Percentiles rank a stretch among this genome's conserved stretches.
Evolutionary conservation across 2,888 invertebrate genomes (phyloP).

Genomic region (Anoncus sp.): DNA sequence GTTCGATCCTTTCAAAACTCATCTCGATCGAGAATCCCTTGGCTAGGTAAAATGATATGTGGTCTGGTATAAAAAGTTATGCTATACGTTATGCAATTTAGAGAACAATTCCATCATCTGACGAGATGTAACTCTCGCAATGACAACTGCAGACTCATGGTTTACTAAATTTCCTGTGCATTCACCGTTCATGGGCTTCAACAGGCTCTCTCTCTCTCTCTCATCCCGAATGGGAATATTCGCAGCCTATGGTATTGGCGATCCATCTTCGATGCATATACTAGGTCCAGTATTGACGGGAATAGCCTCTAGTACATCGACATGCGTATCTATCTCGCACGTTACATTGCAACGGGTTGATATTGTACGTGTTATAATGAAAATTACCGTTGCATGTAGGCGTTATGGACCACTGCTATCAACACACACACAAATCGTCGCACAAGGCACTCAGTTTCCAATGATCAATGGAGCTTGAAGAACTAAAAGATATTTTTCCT

Average conservation of each 20-base stretch:
- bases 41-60: background rate
- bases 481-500: background rate
- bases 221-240: constrained; percentile 28
- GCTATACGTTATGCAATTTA: background rate
- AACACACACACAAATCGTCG: constrained; percentile 9
- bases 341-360: constrained; percentile 20
- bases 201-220: background rate
- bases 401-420: background rate
- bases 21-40: background rate
- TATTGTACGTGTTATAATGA: constrained; percentile 21
- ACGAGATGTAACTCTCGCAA: constrained; percentile 22
- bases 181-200: background rate
- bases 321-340: constrained; percentile 36
- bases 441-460: background rate
- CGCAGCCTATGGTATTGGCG: constrained; percentile 6
- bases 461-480: background rate
- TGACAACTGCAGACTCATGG: background rate
- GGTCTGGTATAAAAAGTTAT: background rate
- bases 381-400: constrained; percentile 24
- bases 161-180: no score
- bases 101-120: constrained; percentile 20
- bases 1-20: constrained; percentile 9
- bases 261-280: constrained; percentile 11
- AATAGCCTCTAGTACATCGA: constrained; percentile 19
- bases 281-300: constrained; percentile 4